These are phyloP conservation scores for Elgaria multicarinata DNA, from an alignment of 2,113 vertebrate species.

Conservation along the genomic window DNA sequence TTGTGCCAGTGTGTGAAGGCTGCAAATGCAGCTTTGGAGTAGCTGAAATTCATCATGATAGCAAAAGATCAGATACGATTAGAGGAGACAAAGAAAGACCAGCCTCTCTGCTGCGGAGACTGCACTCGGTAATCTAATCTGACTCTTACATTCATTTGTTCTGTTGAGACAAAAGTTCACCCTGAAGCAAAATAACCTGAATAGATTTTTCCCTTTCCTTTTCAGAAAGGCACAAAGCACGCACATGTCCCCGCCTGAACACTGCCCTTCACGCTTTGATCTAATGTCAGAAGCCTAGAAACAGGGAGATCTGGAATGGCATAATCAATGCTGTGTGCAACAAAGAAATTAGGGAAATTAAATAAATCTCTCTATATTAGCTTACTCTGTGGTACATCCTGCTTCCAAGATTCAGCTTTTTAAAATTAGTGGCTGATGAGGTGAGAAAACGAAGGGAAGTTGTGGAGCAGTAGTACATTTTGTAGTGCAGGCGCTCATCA, in stretches of 20 bases:
- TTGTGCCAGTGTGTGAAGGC: neutral
- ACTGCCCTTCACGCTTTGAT: neutral
- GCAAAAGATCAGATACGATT: neutral
- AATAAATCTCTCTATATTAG: neutral
- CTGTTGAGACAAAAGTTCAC: conserved; percentile 9
- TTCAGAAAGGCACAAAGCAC: conserved; percentile 8
- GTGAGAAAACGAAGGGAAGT: neutral
- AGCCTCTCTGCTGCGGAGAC: conserved; percentile 32
- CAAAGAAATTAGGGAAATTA: conserved; percentile 9
- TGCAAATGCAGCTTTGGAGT: conserved; percentile 37
- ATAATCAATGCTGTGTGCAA: neutral
- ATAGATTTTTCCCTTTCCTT: conserved; percentile 8
- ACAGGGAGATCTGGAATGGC: neutral
- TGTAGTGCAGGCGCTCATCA: no score
- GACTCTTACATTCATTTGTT: conserved; percentile 1
- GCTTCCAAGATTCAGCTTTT: neutral
- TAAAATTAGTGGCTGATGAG: neutral
- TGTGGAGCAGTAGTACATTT: neutral
- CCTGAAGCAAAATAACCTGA: conserved; percentile 35
- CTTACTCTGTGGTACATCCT: neutral
- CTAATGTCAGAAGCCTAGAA: neutral
- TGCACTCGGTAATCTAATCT: conserved; percentile 12
- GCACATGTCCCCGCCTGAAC: neutral
- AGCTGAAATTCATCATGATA: neutral
- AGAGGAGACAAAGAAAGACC: conserved; percentile 4